These are phyloP conservation scores for Apotomis turbidana DNA, from an alignment of 2,888 invertebrate species.

Conservation along the genomic window DNA sequence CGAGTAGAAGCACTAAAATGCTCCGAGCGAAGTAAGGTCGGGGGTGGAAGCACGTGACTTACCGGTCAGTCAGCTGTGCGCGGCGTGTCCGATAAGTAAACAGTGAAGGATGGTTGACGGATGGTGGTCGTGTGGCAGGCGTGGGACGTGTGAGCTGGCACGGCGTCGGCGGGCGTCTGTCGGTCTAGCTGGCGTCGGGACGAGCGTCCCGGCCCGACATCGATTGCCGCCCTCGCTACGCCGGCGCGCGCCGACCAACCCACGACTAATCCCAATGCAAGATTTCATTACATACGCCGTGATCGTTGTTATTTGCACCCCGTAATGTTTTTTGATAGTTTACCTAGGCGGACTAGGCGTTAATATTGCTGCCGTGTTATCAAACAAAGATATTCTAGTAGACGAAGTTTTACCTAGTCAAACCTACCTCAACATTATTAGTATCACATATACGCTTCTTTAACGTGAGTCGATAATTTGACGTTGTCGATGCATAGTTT, in stretches of 20 bases:
- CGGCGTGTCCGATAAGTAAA: conserved; percentile 76
- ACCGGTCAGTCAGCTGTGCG: conserved; percentile 83
- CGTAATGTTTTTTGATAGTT: conserved; percentile 81
- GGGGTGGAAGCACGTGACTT: conserved; percentile 75
- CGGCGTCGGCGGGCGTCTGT: conserved; percentile 83
- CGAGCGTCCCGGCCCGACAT: conserved; percentile 82
- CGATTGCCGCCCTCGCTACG: conserved; percentile 78
- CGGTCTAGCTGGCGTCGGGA: conserved; percentile 84
- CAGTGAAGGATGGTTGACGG: conserved; percentile 72
- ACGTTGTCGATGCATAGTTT: conserved; percentile 8
- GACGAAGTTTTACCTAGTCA: conserved; percentile 1
- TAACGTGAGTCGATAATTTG: neutral
- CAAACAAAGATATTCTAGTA: conserved; percentile 14
- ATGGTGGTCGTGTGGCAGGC: conserved; percentile 65
- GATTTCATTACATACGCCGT: conserved; percentile 82
- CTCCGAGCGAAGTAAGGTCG: conserved; percentile 46
- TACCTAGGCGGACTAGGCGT: conserved; percentile 55
- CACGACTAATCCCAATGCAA: conserved; percentile 77
- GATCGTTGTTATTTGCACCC: conserved; percentile 83
- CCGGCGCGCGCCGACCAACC: conserved; percentile 76
- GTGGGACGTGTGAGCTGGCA: conserved; percentile 73
- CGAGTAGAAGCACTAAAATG: conserved; percentile 40
- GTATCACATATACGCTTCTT: neutral
- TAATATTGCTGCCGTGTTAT: conserved; percentile 21
- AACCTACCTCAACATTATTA: conserved; percentile 35